A percentile compares a stretch with the other conserved stretches of the same genome.
phyloP scores from a whole-genome alignment of 2,797 vertebrate species.

The Menidia menidia region DNA sequence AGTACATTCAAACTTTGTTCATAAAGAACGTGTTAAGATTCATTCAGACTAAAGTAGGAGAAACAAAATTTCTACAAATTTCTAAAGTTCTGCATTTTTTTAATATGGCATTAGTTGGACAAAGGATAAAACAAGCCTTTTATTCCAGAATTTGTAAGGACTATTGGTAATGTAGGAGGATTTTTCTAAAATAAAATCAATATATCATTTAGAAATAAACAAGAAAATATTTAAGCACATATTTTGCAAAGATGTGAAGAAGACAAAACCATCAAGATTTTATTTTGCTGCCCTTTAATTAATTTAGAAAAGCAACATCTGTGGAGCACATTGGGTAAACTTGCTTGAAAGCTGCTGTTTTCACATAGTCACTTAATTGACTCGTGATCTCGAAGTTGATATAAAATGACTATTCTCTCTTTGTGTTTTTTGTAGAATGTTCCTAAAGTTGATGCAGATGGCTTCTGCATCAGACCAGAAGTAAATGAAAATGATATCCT shows the following conservation, averaged over 20 bases:
- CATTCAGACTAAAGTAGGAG: too few relatives aligned
- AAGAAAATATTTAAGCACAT: background rate
- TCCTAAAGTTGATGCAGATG: slow-evolving; percentile 95
- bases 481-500: slow-evolving; percentile 95
- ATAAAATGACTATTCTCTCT: background rate
- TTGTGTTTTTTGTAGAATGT: slow-evolving; percentile 85
- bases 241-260: too few relatives aligned
- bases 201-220: background rate
- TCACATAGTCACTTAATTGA: too few relatives aligned
- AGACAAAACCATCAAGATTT: background rate
- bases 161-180: background rate
- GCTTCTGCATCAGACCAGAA: slow-evolving; percentile 96
- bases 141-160: background rate
- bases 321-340: too few relatives aligned
- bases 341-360: too few relatives aligned
- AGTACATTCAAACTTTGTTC: background rate
- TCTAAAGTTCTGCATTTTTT: background rate
- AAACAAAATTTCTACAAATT: too few relatives aligned
- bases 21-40: too few relatives aligned
- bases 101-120: background rate
- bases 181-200: background rate
- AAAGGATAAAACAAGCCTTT: background rate
- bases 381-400: background rate
- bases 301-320: background rate
- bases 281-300: background rate